Evolutionary conservation across 2,113 vertebrate genomes (phyloP), one percentile per base, ranked within the genome.

Genomic region (Trinectes maculatus): DNA sequence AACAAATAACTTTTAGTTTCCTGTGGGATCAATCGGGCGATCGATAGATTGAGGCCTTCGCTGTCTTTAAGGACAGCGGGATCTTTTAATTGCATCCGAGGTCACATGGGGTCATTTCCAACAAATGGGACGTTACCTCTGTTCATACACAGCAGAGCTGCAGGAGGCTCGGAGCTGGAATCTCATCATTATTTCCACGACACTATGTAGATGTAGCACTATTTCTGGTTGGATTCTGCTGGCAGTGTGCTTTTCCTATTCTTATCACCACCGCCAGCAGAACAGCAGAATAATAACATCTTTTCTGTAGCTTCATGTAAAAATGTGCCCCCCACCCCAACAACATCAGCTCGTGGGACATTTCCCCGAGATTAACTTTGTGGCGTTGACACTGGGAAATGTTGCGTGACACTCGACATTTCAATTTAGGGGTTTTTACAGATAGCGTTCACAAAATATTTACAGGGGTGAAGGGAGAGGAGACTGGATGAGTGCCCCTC

Each of bases 271-370:
- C 57, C 46, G 26, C 70, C 76, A 82, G 85, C 79, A 64, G 67
- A 85, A 62, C 54, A 69, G 67, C 62, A 42, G 39, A 76, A 83
- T 76, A 86, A 82, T 78, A 58, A 76, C 71, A 74, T 80, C 67
- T 65, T 66, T 82, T 86, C 73, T 80, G 68, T 53, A 28, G 64
- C 77, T 74, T 33, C 79, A 87, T 82, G 79, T 89, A 78, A 82
- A 83, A 66, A 39, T 42, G 56, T 71, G 25, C 70, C 66, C 58
- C 79, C 83, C 37, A 53, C 36, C 67, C 68, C 69, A 52, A 53
- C 44, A n/a, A n/a, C n/a, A n/a, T n/a, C n/a, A 56, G 57, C 74
- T 69, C 33, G 55, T 48, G 71, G 79, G 62, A 71, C 56, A 52
- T 69, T 81, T 63, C 49, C n/a, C 40, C 18, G 28, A 59, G 60